Conservation (phyloP, 2,888 invertebrate genomes). For the Aspidapion aeneum region DNA sequence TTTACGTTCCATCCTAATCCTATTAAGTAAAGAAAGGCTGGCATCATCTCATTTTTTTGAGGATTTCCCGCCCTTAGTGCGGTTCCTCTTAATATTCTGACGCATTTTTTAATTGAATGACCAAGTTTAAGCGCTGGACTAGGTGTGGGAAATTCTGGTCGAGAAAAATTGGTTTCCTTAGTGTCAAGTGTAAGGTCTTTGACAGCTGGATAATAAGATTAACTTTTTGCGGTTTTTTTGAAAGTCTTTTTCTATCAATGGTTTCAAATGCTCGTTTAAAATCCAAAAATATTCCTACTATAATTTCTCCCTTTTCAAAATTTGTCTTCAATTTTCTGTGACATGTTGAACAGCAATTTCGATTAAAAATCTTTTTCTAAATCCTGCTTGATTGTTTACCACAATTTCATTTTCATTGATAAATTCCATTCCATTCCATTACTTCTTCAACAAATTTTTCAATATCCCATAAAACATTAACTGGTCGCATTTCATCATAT, state of each 20-base stretch:
- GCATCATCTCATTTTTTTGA: constrained; percentile 14
- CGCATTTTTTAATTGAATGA: constrained; percentile 24
- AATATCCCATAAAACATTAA: neutral
- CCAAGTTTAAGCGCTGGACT: constrained; percentile 24
- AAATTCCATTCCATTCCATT: neutral
- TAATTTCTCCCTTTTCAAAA: neutral
- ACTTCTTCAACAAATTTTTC: neutral
- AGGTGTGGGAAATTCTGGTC: constrained; percentile 23
- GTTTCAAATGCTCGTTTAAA: neutral
- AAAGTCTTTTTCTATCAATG: neutral
- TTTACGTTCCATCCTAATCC: constrained; percentile 26
- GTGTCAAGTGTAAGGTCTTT: too few relatives aligned
- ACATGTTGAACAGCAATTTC: neutral
- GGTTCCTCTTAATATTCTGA: constrained; percentile 20
- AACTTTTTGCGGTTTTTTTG: too few relatives aligned
- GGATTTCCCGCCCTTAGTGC: constrained; percentile 21
- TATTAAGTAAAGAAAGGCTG: constrained; percentile 20
- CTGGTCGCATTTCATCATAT: neutral
- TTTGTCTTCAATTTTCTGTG: neutral
- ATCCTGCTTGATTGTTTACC: neutral
- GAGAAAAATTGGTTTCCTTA: too few relatives aligned
- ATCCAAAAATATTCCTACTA: too few relatives aligned
- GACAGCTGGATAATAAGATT: too few relatives aligned
- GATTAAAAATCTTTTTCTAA: neutral
- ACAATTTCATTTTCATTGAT: neutral